Conservation (phyloP, 1,140 invertebrate genomes). For the Lordiphosa collinella region DNA sequence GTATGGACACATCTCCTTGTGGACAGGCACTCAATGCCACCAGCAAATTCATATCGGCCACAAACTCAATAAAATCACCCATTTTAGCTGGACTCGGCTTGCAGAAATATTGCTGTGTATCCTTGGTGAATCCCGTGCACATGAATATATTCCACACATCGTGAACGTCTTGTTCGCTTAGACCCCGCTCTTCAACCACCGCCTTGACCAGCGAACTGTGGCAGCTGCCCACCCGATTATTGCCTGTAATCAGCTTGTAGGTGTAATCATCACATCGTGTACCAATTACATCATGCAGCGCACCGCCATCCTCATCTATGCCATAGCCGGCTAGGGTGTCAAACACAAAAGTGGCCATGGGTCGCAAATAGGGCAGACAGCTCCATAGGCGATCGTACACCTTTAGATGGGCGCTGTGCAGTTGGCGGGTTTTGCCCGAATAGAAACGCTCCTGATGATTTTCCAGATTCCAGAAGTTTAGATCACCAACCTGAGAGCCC, state of each 20-base stretch:
- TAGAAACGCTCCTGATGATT: constrained; percentile 80
- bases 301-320: constrained; percentile 80
- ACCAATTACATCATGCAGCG: constrained; percentile 80
- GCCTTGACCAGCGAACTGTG: constrained; percentile 80
- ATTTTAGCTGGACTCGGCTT: constrained; percentile 80
- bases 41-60: constrained; percentile 81
- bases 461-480: constrained; percentile 81
- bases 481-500: constrained; percentile 80
- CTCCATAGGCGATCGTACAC: constrained; percentile 81
- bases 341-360: constrained; percentile 81
- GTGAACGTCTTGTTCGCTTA: constrained; percentile 80
- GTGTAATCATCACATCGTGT: constrained; percentile 81
- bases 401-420: constrained; percentile 79
- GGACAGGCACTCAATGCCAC: constrained; percentile 80
- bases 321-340: constrained; percentile 80
- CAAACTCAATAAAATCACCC: constrained; percentile 81
- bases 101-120: constrained; percentile 80
- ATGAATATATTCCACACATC: constrained; percentile 82
- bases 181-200: constrained; percentile 74
- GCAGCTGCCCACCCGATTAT: constrained; percentile 79
- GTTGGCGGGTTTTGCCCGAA: constrained; percentile 80
- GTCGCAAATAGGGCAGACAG: constrained; percentile 80
- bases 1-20: constrained; percentile 80
- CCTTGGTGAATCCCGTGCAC: constrained; percentile 80
- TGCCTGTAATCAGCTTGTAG: constrained; percentile 79